Base-by-base conservation (phyloP, 2,888 invertebrate species). In the Neelides folsomi region DNA sequence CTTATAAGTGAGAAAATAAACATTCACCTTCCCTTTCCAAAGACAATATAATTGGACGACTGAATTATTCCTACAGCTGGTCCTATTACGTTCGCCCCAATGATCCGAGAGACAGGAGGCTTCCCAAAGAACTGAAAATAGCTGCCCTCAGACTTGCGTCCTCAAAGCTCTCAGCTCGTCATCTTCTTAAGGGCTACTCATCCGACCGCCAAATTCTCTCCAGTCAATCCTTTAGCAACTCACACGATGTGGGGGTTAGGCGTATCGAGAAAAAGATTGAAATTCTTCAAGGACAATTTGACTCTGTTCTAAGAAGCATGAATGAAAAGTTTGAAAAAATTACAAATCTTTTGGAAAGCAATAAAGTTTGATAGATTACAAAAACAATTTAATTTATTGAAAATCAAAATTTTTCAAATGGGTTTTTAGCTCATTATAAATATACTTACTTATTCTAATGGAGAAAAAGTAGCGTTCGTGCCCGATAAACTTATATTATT, bases 41-140 rank as follows among this genome's bases (percentile, higher is more conserved):
- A 62, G 56, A 41, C 34, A 15, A 18, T 15, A 2, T 38, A 20
- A 15, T 15, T 39, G 3, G 15, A 39, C 39, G 39, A 39, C 3
- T 39, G 15, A 39, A 39, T 39, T 47, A 19, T 47, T 79, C 81
- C 2, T 79, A 80, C 66, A 80, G 83, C 52, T 80, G 82, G 60
- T 77, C 79, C 7, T 76, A 86, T 43, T 81, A 83, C 57, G 80
- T 87, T 58, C 75, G 83, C 49, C 87, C 87, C 0, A 87, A 87
- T 66, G 86, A 88, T 69, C 86, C 86, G 0, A 72, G 86, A 48
- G 87, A 87, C 65, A 81, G 76, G 51, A 77, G 84, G 66, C 73
- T 80, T 64, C 86, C 87, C 0, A 81, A 80, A 66, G 83, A 86
- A 42, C 72, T 87, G 49, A 80, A 86, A 62, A 73, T 78, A 45